phyloP scores from a whole-genome alignment of 2,113 vertebrate genomes.

The Archilochus colubris region DNA sequence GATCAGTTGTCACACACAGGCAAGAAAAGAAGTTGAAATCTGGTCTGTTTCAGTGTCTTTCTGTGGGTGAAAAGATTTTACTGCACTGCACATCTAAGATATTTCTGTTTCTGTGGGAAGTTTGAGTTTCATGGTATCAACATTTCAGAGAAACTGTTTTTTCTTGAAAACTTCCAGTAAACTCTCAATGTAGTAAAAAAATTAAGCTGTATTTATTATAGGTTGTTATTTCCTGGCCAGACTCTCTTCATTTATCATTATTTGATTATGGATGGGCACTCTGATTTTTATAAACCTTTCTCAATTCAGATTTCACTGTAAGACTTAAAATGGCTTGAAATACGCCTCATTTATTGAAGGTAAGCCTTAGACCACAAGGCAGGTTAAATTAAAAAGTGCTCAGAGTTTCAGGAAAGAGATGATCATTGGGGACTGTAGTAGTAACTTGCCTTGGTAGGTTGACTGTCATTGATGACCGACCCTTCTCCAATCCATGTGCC shows the following conservation, averaged over 20 bases:
- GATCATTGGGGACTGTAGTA: neutral
- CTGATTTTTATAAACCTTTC: neutral
- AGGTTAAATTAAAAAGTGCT: neutral
- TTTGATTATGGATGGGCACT: neutral
- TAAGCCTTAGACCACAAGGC: neutral
- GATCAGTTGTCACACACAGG: neutral
- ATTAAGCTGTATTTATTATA: neutral
- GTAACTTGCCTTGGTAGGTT: neutral
- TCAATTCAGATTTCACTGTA: neutral
- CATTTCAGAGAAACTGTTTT: neutral
- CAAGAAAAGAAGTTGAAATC: neutral
- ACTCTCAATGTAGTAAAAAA: neutral
- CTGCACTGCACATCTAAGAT: neutral
- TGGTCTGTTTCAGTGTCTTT: neutral
- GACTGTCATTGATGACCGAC: neutral
- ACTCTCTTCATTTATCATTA: neutral
- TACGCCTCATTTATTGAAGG: neutral
- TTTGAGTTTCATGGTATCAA: accelerated
- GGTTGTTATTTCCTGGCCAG: neutral
- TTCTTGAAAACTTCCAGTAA: neutral
- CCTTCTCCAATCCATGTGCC: neutral
- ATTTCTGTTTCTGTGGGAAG: neutral
- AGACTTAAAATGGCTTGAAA: neutral
- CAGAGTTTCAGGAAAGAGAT: neutral
- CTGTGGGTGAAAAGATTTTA: neutral